phyloP scores from a whole-genome alignment of 2,797 vertebrate genomes.

The Parambassis ranga region DNA sequence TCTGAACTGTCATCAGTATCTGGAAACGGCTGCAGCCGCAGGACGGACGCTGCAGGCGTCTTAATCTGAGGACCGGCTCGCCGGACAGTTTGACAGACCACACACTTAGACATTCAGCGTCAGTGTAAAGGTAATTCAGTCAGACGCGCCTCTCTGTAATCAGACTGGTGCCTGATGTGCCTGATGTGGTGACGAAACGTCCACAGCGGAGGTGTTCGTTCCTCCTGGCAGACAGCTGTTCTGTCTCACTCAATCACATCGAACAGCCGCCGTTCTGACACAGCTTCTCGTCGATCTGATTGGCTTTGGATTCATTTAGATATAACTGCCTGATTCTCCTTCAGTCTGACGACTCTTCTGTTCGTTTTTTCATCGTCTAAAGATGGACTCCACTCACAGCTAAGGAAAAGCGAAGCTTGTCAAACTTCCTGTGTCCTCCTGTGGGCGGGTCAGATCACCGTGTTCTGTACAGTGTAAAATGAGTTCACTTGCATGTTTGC shows the following conservation, averaged over 20 bases:
- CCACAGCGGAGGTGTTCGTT: neutral
- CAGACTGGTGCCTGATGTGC: neutral
- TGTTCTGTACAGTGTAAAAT: too few relatives aligned
- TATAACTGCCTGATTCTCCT: too few relatives aligned
- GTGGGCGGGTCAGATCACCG: too few relatives aligned
- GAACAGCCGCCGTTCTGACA: too few relatives aligned
- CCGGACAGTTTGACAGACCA: slow-evolving; percentile 18
- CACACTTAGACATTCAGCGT: neutral
- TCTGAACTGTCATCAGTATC: neutral
- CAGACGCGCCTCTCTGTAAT: neutral
- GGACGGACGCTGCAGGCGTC: slow-evolving; percentile 5
- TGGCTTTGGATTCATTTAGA: too few relatives aligned
- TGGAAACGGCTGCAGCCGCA: neutral
- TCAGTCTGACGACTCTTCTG: too few relatives aligned
- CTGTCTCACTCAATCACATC: neutral
- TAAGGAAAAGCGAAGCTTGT: too few relatives aligned
- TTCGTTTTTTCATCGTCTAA: too few relatives aligned
- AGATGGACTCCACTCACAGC: too few relatives aligned
- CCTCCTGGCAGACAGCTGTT: neutral
- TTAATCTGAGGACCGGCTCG: neutral
- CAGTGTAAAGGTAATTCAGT: neutral
- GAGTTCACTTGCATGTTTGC: too few relatives aligned
- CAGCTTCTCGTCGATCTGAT: too few relatives aligned
- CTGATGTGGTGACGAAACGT: neutral
- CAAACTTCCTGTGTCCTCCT: too few relatives aligned